These are phyloP conservation scores for Matsumyia berberina DNA, from an alignment of 2,888 invertebrate species.

Conservation along the genomic window DNA sequence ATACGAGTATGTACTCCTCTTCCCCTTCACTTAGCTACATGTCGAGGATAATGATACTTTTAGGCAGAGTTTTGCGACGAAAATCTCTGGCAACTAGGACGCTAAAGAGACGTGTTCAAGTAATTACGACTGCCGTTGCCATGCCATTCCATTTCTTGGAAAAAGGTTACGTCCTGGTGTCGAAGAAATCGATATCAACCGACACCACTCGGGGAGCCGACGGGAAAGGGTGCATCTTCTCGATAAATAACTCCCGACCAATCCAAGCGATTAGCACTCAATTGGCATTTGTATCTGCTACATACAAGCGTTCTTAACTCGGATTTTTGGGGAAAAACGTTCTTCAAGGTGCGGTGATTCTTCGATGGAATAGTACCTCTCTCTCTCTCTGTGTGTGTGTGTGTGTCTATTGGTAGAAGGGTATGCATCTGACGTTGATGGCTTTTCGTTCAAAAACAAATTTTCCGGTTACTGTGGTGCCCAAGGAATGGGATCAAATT, in stretches of 20 bases:
- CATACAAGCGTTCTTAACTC: constrained; percentile 4
- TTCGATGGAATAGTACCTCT: not conserved
- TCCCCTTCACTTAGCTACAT: too few species aligned
- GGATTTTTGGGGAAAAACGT: constrained; percentile 32
- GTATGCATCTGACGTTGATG: constrained; percentile 67
- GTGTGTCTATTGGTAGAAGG: too few species aligned
- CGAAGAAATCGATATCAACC: constrained; percentile 32
- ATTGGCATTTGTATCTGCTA: constrained; percentile 51
- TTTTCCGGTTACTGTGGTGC: constrained; percentile 33
- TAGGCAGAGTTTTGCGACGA: constrained; percentile 5
- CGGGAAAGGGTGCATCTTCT: constrained; percentile 16
- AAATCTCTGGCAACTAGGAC: constrained; percentile 11
- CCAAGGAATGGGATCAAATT: constrained; percentile 40
- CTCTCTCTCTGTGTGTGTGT: constrained; percentile 11
- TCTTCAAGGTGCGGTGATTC: not conserved
- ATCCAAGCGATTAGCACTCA: constrained; percentile 68
- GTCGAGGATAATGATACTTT: constrained; percentile 2
- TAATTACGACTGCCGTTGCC: constrained; percentile 14
- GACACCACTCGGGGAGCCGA: not conserved
- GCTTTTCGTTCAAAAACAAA: constrained; percentile 45
- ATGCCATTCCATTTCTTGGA: constrained; percentile 2
- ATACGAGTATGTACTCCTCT: too few species aligned
- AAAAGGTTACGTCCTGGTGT: not conserved
- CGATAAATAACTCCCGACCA: constrained; percentile 32
- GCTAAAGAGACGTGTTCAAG: constrained; percentile 21